A percentile compares a stretch with the other conserved stretches of the same genome.
phyloP scores from a whole-genome alignment of 92 coral and sea anemone genomes.

The Plumapathes pennacea region DNA sequence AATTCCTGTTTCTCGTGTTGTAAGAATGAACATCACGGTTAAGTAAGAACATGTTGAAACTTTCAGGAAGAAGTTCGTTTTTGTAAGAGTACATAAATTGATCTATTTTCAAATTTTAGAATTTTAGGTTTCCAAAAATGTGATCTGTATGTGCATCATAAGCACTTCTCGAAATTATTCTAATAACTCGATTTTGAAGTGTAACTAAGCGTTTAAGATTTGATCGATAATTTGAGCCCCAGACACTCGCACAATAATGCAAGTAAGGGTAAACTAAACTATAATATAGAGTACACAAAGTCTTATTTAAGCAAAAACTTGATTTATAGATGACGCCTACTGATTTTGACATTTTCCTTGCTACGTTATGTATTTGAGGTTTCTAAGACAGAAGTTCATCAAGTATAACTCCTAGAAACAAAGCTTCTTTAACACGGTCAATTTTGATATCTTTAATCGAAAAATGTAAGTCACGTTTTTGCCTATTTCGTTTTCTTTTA shows the following conservation, averaged over 20 bases:
- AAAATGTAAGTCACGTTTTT: conserved; percentile 4
- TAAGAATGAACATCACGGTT: no score
- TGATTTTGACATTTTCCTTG: conserved; percentile 40
- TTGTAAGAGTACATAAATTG: not conserved
- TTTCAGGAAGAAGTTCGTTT: no score
- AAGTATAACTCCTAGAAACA: conserved; percentile 36
- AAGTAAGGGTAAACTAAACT: not conserved
- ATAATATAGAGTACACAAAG: conserved; percentile 6
- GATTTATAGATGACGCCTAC: conserved; percentile 41
- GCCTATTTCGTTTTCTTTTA: conserved; percentile 11
- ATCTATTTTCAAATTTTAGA: not conserved
- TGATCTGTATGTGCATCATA: not conserved
- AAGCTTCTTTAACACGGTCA: conserved; percentile 28
- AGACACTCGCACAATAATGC: not conserved
- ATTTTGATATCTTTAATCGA: conserved; percentile 4
- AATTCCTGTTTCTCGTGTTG: conserved; percentile 20
- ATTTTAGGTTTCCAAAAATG: not conserved
- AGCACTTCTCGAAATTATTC: not conserved
- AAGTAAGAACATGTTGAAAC: no score
- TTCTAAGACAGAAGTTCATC: conserved; percentile 34
- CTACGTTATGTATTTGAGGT: conserved; percentile 24
- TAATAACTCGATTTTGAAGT: not conserved
- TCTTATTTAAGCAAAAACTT: conserved; percentile 26
- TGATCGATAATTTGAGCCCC: not conserved
- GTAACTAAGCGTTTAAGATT: not conserved